Evolutionary conservation across 30 jellyfish, hydroid and myxozoan genomes (phyloP), one percentile per base, ranked within the genome.

Genomic region (Rhopilema esculentum): DNA sequence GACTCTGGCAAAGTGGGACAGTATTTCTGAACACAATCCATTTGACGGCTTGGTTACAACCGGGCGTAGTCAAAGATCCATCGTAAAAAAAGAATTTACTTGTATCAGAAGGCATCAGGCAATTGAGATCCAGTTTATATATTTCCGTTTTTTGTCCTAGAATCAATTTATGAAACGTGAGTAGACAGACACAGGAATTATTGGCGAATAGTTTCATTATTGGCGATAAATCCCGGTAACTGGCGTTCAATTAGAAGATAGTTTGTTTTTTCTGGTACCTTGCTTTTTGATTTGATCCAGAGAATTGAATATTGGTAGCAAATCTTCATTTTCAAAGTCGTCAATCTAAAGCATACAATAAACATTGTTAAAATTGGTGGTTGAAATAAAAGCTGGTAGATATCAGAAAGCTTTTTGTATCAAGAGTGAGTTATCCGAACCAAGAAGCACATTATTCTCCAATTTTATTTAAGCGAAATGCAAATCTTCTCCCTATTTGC

Each of bases 21-120:
- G 66, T 29, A 8, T 64, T 23, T 9, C 25, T 77, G 77, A 77
- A 77, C 15, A 77, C 62, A 22, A 77, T 32, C 87, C 87, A 77
- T 16, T 18, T 17, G 8, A 77, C 87, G 0, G 87, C 87, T 77
- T 77, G 76, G 74, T 77, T 27, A 21, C 87, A 77, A 9, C 53
- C 66, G 8, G 87, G 87, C 1, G 87, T 77, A 21, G 87, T 77
- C 74, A 77, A 77, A 19, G 87, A 77, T 4, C 87, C 87, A 25
- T 52, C 53, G 48, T 77, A 77, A 23, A 49, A 49, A 50, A 48
- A 40, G 30, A 75, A 75, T 4, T 21, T 25, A 40, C 27, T 18
- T 24, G 22, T 51, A 20, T 28, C 9, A n/a, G 27, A 19, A 2
- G 86, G 74, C 73, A 57, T n/a, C 74, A 75, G 24, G 23, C 25